Evolutionary conservation across 2,888 invertebrate genomes (phyloP).

Genomic region (Heliconius ismenius): DNA sequence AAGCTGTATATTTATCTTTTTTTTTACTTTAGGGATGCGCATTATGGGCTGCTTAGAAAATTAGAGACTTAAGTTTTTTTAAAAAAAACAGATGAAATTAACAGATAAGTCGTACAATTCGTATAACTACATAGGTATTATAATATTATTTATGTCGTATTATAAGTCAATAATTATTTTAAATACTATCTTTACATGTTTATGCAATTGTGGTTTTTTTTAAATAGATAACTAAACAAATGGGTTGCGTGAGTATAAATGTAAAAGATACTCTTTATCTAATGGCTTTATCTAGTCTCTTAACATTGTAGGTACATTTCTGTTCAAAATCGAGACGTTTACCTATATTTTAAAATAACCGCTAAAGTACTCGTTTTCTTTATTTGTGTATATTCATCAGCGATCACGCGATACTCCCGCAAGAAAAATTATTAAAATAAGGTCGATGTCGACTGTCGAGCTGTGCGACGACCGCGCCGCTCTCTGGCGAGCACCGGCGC

Average conservation of each 20-base stretch:
- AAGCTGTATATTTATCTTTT: neutral
- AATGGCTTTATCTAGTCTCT: neutral
- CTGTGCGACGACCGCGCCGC: conserved; percentile 27
- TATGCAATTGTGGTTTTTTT: too few species aligned
- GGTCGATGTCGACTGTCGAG: conserved; percentile 31
- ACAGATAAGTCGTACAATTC: neutral
- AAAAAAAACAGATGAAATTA: neutral
- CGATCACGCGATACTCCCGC: conserved; percentile 38
- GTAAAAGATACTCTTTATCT: neutral
- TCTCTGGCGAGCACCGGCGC: conserved; percentile 27
- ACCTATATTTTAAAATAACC: conserved; percentile 27
- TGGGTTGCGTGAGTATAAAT: neutral
- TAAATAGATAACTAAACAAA: neutral
- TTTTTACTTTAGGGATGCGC: neutral
- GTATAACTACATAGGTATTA: neutral
- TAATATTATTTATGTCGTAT: neutral
- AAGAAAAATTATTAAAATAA: conserved; percentile 37
- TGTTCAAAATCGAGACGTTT: too few species aligned
- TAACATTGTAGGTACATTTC: too few species aligned
- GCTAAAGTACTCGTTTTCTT: conserved; percentile 29
- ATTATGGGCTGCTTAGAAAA: neutral
- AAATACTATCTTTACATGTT: neutral
- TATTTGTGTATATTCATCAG: conserved; percentile 37
- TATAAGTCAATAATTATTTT: neutral
- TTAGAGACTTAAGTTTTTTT: neutral